Evolutionary conservation across 2,888 invertebrate genomes (phyloP), one percentile per base, ranked within the genome.

Genomic region (Lymantria dispar): DNA sequence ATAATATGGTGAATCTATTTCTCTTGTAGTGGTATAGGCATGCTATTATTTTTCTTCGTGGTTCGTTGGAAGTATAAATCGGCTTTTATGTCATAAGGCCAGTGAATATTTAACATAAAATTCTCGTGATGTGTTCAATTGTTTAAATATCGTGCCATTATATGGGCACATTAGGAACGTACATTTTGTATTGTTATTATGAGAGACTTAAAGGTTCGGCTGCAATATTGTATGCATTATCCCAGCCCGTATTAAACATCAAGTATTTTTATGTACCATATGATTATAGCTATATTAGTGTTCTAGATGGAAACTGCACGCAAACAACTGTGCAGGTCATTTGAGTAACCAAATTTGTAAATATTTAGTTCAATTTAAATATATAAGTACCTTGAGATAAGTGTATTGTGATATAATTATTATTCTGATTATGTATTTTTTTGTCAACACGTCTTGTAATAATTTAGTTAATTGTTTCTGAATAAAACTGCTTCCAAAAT

Each of bases 341-440:
- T 57, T 50, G 52, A 51, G 60, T 57, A 68, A 76, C 76, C 75
- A 81, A 83, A 80, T 74, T 76, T 87, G 85, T 87, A 87, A 78
- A 86, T 87, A 86, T 77, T 80, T 85, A 83, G 83, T 85, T 84
- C 78, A 85, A 85, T 84, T 83, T 80, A 74, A 76, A 57, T 70
- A 10, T 33, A 64, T 80, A 78, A 74, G 68, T 71, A 47, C 37
- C 67, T 52, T 40, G 49, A 47, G 38, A 56, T 82, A 84, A 85
- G 79, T 80, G 73, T 83, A 83, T 83, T 87, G 87, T 87, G 88
- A 86, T 85, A 85, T n/a, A 61, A 78, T n/a, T 67, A 64, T 66
- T 65, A 56, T 59, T 78, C 61, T 79, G 67, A 63, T 68, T 65
- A 56, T 59, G 61, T 76, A 55, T 62, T 64, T 22, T n/a, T 80